Evolutionary conservation across 2,888 invertebrate species (phyloP), one percentile per base, ranked within the genome.

Genomic region (Ethmia dodecea): DNA sequence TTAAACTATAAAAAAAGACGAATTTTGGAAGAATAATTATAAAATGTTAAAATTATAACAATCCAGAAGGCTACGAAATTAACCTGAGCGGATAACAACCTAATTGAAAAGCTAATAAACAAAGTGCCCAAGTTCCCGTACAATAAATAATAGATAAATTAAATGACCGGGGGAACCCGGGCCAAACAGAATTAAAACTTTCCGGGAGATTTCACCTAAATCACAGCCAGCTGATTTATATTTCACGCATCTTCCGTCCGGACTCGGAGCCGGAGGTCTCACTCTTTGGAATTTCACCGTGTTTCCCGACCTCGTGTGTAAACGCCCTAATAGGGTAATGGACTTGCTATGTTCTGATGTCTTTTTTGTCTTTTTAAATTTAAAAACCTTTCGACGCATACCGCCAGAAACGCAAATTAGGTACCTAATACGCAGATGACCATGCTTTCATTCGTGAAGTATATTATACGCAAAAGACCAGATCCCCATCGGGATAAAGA

Each of bases 171-270:
- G 52, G 54, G 60, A 58, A 57, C 58, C 47, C 50, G 59, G 55
- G 60, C 62, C 61, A 72, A 77, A 76, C 71, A 70, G 69, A 78
- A 78, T 77, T 79, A 77, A 78, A 79, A 77, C 66, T 79, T 80
- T 74, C 66, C 63, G 68, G 68, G 52, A 66, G 64, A 66, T 60
- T 70, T 67, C 70, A 63, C 76, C 67, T 76, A 76, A 78, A 79
- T 79, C 77, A 78, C 67, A 58, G 65, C 26, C 11, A 61, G 53
- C 64, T 79, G 75, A 79, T 79, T 76, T 78, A 79, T 78, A 75
- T 77, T 77, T 76, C 68, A 78, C 72, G 74, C 77, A 75, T 72
- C 73, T 70, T 66, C 55, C 59, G 54, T 38, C 38, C 44, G 10
- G 5, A 26, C 22, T n/a, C 25, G 36, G 47, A 42, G 53, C 47